These are phyloP conservation scores for Coregonus sp. DNA, from an alignment of 2,797 vertebrate species.

Conservation along the genomic window DNA sequence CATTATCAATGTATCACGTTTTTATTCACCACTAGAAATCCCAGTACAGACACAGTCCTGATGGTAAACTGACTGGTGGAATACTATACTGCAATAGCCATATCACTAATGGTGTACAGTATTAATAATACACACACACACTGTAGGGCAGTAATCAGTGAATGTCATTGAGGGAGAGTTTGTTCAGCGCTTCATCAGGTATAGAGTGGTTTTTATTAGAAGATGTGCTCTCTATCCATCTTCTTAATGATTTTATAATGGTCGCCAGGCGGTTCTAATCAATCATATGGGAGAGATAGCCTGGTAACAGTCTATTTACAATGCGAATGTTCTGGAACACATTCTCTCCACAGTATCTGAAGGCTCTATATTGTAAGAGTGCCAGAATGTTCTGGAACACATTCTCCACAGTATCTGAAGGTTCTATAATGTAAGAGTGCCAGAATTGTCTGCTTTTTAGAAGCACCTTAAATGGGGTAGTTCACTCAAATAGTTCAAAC, in stretches of 20 bases:
- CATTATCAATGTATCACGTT: neutral
- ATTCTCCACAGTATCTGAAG: slow-evolving; percentile 29
- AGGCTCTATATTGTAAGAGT: slow-evolving; percentile 27
- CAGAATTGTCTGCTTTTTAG: neutral
- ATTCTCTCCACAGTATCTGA: slow-evolving; percentile 38
- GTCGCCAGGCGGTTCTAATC: slow-evolving; percentile 80
- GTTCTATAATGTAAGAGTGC: slow-evolving; percentile 22
- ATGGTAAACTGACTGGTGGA: no score
- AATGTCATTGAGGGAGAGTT: slow-evolving; percentile 79
- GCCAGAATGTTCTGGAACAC: neutral
- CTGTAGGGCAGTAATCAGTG: slow-evolving; percentile 67
- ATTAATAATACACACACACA: slow-evolving; percentile 48
- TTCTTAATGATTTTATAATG: slow-evolving; percentile 87
- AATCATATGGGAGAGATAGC: slow-evolving; percentile 74
- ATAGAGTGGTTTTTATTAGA: slow-evolving; percentile 82
- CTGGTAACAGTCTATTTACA: slow-evolving; percentile 72
- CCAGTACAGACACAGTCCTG: slow-evolving; percentile 30
- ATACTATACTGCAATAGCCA: neutral
- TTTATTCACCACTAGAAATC: neutral
- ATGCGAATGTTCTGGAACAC: slow-evolving; percentile 61
- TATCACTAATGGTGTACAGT: slow-evolving; percentile 44
- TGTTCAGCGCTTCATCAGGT: slow-evolving; percentile 81
- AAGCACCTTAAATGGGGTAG: neutral
- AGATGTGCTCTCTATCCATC: slow-evolving; percentile 82
- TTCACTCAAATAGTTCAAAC: neutral